Percentiles rank a stretch among this genome's conserved stretches.
phyloP scores from a whole-genome alignment of 35 echinoderm and acorn worm genomes.

The Stichopus chloronotus region DNA sequence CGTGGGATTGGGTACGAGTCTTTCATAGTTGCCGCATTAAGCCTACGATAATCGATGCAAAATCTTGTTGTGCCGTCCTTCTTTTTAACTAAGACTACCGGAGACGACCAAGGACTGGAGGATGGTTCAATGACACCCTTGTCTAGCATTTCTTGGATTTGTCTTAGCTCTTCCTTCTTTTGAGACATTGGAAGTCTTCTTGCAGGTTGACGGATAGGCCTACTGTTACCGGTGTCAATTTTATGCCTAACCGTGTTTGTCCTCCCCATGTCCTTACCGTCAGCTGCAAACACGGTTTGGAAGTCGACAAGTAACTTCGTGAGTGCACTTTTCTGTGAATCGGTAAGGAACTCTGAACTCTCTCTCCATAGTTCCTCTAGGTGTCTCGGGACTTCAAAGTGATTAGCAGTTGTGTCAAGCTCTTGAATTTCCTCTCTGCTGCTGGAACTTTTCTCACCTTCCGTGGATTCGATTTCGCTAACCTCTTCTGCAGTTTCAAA shows the following conservation, averaged over 20 bases:
- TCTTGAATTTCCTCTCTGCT: too few relatives aligned
- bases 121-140: too few relatives aligned
- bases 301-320: not conserved
- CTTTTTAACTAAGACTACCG: too few relatives aligned
- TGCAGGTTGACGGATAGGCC: constrained; percentile 40
- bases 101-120: too few relatives aligned
- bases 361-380: not conserved
- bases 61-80: too few relatives aligned
- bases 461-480: not conserved
- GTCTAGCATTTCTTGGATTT: not conserved
- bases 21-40: too few relatives aligned
- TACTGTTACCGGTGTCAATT: constrained; percentile 52
- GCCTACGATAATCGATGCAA: too few relatives aligned
- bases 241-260: constrained; percentile 35
- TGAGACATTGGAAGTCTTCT: constrained; percentile 47
- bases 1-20: too few relatives aligned
- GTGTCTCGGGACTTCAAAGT: not conserved
- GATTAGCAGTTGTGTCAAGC: not conserved
- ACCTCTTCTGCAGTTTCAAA: not conserved
- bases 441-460: not conserved
- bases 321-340: not conserved
- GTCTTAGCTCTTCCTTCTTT: constrained; percentile 41
- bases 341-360: not conserved
- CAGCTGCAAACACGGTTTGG: not conserved
- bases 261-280: constrained; percentile 31